Evolutionary conservation across 1,140 invertebrate genomes (phyloP), one percentile per base, ranked within the genome.

Genomic region (Habropoda laboriosa): DNA sequence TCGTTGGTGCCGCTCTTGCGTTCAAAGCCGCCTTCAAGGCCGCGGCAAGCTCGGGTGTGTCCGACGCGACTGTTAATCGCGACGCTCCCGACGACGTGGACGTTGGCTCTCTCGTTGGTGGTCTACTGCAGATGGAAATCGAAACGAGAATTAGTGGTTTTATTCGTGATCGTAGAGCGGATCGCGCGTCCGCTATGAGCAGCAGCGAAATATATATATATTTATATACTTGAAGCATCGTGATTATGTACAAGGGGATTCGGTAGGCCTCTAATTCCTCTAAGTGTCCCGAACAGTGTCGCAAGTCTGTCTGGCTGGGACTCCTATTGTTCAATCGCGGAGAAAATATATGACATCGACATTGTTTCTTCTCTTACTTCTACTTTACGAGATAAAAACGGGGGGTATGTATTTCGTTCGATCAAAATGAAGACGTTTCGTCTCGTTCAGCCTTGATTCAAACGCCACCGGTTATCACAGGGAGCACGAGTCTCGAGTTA

Each of bases 221-320:
- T n/a, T n/a, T n/a, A n/a, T n/a, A n/a, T 83, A 87, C 87, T 88
- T 87, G 82, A 91, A 91, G 90, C 90, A 85, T n/a, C 87, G 89
- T 91, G 89, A 85, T 91, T 91, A 91, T 91, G 81, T 91, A 91
- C 90, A 91, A 87, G 87, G 87, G 89, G 76, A 83, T 77, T 89
- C 77, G 84, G 83, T 86, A 88, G 86, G 88, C 86, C 88, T 83
- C 90, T 91, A 91, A 86, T 80, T 89, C 88, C 66, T 89, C 87
- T 90, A 90, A 90, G 71, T 80, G 71, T 88, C 82, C 82, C 80
- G 87, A 91, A 85, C 89, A 91, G 85, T 89, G 89, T 88, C 87
- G 86, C 89, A 60, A 51, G 21, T 24, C 38, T 75, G 72, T 24
- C 63, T 42, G 60, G 40, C 60, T 38, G 47, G 51, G 51, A 58